These are phyloP conservation scores for Taphrorychus bicolor DNA, from an alignment of 2,888 invertebrate species.

Conservation along the genomic window DNA sequence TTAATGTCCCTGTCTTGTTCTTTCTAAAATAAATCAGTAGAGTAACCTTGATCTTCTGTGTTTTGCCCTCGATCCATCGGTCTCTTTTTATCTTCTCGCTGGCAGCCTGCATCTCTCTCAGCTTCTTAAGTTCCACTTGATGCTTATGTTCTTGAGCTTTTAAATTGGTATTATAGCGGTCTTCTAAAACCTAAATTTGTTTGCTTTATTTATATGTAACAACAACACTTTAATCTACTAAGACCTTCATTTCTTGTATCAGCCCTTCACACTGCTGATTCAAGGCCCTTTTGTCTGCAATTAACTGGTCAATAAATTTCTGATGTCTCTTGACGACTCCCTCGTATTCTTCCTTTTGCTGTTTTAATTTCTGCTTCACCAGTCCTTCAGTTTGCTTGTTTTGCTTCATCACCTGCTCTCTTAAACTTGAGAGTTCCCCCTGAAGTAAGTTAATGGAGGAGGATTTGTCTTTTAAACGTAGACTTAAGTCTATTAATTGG, in stretches of 20 bases:
- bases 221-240: not conserved
- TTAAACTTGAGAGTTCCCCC: slow-evolving; percentile 66
- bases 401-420: slow-evolving; percentile 60
- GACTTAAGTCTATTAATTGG: slow-evolving; percentile 66
- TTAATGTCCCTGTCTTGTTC: not conserved
- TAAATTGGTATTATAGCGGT: slow-evolving; percentile 69
- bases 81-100: slow-evolving; percentile 78
- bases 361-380: slow-evolving; percentile 60
- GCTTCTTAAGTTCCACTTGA: slow-evolving; percentile 74
- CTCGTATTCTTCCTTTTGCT: slow-evolving; percentile 77
- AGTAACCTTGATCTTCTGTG: slow-evolving; percentile 81
- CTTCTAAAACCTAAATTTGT: slow-evolving; percentile 67
- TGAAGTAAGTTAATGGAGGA: slow-evolving; percentile 67
- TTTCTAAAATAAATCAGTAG: not conserved
- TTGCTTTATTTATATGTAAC: not conserved
- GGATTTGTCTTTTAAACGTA: slow-evolving; percentile 68
- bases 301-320: slow-evolving; percentile 81
- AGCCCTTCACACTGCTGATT: slow-evolving; percentile 77
- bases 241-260: slow-evolving; percentile 66
- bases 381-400: slow-evolving; percentile 59
- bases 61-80: slow-evolving; percentile 83
- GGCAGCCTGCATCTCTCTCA: slow-evolving; percentile 78
- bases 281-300: slow-evolving; percentile 79
- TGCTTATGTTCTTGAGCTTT: slow-evolving; percentile 78
- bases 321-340: slow-evolving; percentile 78